Evolutionary conservation across 2,113 vertebrate species (phyloP), one percentile per base, ranked within the genome.

Genomic region (Solea solea): DNA sequence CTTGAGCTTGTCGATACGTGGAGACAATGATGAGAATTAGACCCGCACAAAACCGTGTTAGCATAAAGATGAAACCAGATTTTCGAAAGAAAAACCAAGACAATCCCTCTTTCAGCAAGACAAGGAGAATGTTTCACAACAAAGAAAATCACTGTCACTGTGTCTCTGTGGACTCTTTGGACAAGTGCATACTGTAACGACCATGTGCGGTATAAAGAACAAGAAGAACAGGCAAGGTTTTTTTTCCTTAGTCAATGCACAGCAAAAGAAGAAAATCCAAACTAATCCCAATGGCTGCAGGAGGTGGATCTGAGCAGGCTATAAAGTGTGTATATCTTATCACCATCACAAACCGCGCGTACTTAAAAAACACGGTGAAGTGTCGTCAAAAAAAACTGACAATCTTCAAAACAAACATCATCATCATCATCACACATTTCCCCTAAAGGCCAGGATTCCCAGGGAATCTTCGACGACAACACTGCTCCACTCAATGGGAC

Each of bases 381-480:
- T 10, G 14, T 62, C 8, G 45, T 50, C 9, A 27, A 49, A 86
- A 34, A 34, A 21, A 21, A 21, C 46, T n/a, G 53, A 52, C n/a
- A 21, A 8, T 49, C 8, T 55, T 34, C n/a, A 40, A 59, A 64
- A 75, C 40, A 16, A 74, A 83, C 21, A 21, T 21, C 21, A 21
- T 21, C 21, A 21, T 21, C 21, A 21, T 21, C 21, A 21, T 21
- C 58, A 63, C 25, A 59, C 41, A 68, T 74, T 73, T 77, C 55
- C 51, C 68, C 68, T 56, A 42, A 3, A 58, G 63, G 68, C 53
- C 61, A 52, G 50, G 12, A 46, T 50, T 72, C 50, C 73, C n/a
- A 76, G 62, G 63, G 65, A 51, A 68, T 49, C 64, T 58, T 66
- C 9, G 50, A 56, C 68, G 80, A 79, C 76, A 74, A 63, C 64